A percentile compares a stretch with the other conserved stretches of the same genome.
Evolutionary conservation across 2,113 vertebrate genomes (phyloP).

Genomic region (Charadrius vociferus): DNA sequence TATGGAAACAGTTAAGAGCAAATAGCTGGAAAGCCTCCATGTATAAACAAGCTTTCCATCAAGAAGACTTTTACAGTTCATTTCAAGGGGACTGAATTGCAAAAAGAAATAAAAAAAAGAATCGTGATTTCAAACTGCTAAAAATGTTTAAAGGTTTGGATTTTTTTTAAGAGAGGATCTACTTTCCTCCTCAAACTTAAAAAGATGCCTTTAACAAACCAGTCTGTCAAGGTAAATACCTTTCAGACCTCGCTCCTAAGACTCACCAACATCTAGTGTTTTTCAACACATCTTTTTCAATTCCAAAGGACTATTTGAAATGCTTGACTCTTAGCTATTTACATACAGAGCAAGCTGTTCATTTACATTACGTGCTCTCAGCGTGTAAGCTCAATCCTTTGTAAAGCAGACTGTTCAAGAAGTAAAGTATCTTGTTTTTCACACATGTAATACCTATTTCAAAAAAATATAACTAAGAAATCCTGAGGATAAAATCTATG

Average conservation of each 20-base stretch:
- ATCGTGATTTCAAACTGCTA: neutral
- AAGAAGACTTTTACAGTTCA: neutral
- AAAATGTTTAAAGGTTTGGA: neutral
- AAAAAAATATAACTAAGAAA: constrained; percentile 1
- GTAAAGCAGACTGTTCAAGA: neutral
- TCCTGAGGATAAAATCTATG: neutral
- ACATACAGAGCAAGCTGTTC: constrained; percentile 38
- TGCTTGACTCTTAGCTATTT: constrained; percentile 23
- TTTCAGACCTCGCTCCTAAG: neutral
- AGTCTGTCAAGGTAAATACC: neutral
- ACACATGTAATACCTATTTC: neutral
- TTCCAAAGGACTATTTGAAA: neutral
- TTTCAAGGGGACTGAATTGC: constrained; percentile 4
- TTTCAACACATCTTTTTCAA: neutral
- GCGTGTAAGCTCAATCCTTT: neutral
- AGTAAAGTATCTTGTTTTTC: neutral
- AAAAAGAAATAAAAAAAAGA: neutral
- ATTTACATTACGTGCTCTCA: neutral
- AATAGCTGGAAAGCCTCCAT: constrained; percentile 1
- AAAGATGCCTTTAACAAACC: neutral
- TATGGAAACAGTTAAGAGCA: constrained; percentile 23
- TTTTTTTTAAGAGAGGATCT: neutral
- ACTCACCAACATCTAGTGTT: neutral
- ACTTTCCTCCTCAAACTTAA: neutral
- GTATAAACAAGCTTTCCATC: constrained; percentile 13